Percentiles rank a stretch among this genome's conserved stretches.
These are phyloP conservation scores for Atherinomorus stipes DNA, from an alignment of 2,113 vertebrate genomes.

Conservation along the genomic window DNA sequence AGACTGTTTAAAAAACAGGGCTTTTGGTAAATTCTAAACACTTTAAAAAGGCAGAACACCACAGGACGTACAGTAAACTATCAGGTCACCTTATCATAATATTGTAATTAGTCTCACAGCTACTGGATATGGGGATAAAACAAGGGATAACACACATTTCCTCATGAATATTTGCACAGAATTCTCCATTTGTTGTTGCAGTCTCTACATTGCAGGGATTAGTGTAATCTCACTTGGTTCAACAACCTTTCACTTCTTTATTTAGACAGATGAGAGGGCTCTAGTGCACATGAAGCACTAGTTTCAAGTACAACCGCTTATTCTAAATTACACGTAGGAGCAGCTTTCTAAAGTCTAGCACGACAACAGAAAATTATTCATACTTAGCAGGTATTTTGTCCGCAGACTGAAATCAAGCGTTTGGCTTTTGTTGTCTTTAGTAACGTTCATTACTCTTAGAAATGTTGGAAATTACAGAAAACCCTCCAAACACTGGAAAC, in stretches of 20 bases:
- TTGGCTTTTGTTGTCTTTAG: fast-evolving
- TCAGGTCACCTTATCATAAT: slow-evolving; percentile 49
- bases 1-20: not conserved
- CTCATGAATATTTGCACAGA: slow-evolving; percentile 45
- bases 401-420: not conserved
- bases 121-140: slow-evolving; percentile 51
- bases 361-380: not conserved
- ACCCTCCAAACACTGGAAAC: slow-evolving; percentile 18
- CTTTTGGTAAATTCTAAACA: slow-evolving; percentile 41
- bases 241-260: slow-evolving; percentile 38
- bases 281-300: slow-evolving; percentile 5
- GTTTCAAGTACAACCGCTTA: not conserved
- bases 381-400: not conserved
- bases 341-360: not conserved
- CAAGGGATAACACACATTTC: slow-evolving; percentile 37
- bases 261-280: slow-evolving; percentile 32
- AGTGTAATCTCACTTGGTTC: slow-evolving; percentile 35
- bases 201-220: slow-evolving; percentile 51
- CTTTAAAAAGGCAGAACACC: slow-evolving; percentile 28
- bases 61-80: slow-evolving; percentile 35
- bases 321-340: slow-evolving; percentile 5
- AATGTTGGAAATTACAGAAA: slow-evolving; percentile 17
- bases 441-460: not conserved
- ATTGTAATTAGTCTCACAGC: slow-evolving; percentile 54
- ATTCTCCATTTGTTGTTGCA: slow-evolving; percentile 58